A percentile compares a stretch with the other conserved stretches of the same genome.
These are phyloP conservation scores for Drosophila monieri DNA, from an alignment of 2,888 invertebrate species.

Conservation along the genomic window DNA sequence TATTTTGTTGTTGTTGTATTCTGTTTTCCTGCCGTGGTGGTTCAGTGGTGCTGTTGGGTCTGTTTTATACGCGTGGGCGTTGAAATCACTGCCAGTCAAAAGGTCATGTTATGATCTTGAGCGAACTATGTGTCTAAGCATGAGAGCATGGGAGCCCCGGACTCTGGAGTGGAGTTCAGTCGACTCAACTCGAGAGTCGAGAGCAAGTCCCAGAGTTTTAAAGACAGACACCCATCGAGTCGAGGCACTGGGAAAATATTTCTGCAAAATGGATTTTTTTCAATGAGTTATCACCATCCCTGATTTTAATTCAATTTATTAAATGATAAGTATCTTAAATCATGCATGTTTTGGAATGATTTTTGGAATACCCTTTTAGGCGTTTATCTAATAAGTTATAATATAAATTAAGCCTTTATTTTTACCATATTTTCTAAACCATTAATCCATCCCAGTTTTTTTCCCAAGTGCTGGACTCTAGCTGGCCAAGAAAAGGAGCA, in stretches of 20 bases:
- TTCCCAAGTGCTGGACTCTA: neutral
- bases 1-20: slow-evolving; percentile 3
- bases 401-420: neutral
- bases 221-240: slow-evolving; percentile 31
- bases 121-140: slow-evolving; percentile 77
- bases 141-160: slow-evolving; percentile 68
- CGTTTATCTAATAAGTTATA: neutral
- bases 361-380: too few species aligned
- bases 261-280: neutral
- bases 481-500: slow-evolving; percentile 41
- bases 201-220: slow-evolving; percentile 33
- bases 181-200: slow-evolving; percentile 21
- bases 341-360: too few species aligned
- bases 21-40: slow-evolving; percentile 12
- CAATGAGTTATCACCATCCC: neutral
- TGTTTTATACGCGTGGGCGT: slow-evolving; percentile 81
- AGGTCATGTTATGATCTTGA: slow-evolving; percentile 81
- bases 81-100: slow-evolving; percentile 82
- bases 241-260: slow-evolving; percentile 10
- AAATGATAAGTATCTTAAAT: neutral
- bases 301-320: neutral
- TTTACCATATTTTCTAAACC: neutral
- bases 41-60: slow-evolving; percentile 65
- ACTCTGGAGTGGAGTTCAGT: slow-evolving; percentile 7
- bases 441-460: neutral